Evolutionary conservation across 2,888 invertebrate species (phyloP), one percentile per base, ranked within the genome.

Genomic region (Adineta ricciae): DNA sequence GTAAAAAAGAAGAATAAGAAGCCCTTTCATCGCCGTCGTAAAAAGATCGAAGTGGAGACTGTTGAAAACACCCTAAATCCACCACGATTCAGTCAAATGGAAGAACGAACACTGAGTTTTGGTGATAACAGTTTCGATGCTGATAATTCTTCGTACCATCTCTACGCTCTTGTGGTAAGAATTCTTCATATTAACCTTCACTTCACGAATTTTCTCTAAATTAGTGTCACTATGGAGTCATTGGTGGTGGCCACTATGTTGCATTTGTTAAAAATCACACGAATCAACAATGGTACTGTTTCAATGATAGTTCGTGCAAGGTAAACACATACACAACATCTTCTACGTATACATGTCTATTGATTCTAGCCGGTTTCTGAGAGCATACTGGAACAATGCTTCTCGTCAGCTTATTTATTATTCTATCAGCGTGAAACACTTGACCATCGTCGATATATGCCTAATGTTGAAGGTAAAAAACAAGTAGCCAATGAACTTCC

Each of bases 361-460:
- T 46, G 32, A 41, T 38, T 78, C 11, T n/a, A 78, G 46, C 52
- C 54, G 27, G 54, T 84, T n/a, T 38, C 27, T 32, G 72, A 84
- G 21, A 54, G 24, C 46, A 8, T 54, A 32, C 11, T 83, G 8
- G 50, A 83, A 32, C 54, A 52, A 50, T 83, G 50, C 36, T 36
- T 94, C 56, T 94, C 94, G 89, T 93, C 94, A 86, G 95, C 95
- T 27, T 96, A 96, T 92, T 94, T 96, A 91, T 92, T 96, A 87
- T 96, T 96, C 92, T 96, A 95, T 91, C 95, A 95, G 91, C 93
- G 95, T 1, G 93, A 93, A 87, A 94, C 94, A 38, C 91, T 95
- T 21, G 90, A 91, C 87, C 90, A 90, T 84, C 89, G 90, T 72
- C 89, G 90, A 41, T 92, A 92, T 87, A 90, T 92, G 90, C 92